These are phyloP conservation scores for Channallabes apus DNA, from an alignment of 2,797 vertebrate species.

Conservation along the genomic window DNA sequence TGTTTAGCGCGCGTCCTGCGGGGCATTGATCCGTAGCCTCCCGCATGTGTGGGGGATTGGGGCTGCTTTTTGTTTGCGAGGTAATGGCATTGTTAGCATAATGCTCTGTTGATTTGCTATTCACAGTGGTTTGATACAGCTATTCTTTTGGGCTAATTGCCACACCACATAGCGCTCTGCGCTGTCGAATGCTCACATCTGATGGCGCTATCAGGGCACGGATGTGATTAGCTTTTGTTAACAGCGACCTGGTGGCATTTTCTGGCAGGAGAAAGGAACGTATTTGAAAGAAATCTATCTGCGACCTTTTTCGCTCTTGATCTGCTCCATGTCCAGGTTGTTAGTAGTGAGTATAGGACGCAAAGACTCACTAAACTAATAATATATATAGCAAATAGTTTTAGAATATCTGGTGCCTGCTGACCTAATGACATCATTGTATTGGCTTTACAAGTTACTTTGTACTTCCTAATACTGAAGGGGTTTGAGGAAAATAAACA, in stretches of 20 bases:
- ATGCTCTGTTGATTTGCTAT: slow-evolving; percentile 56
- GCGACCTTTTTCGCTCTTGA: not conserved
- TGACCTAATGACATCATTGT: not conserved
- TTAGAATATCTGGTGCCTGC: not conserved
- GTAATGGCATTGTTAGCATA: slow-evolving; percentile 61
- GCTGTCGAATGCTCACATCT: slow-evolving; percentile 38
- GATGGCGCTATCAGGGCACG: slow-evolving; percentile 36
- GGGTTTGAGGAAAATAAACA: not conserved
- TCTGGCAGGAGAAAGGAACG: slow-evolving; percentile 1
- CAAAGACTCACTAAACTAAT: not conserved
- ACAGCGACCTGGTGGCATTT: slow-evolving; percentile 16
- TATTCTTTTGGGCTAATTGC: slow-evolving; percentile 58
- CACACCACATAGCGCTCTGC: slow-evolving; percentile 44
- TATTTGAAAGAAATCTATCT: not conserved
- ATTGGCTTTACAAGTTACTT: not conserved
- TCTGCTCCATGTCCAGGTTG: not conserved
- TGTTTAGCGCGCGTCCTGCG: slow-evolving; percentile 53
- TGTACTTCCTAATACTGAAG: not conserved
- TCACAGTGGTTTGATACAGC: slow-evolving; percentile 47
- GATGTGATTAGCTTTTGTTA: slow-evolving; percentile 50
- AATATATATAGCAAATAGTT: not conserved
- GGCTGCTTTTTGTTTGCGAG: slow-evolving; percentile 53
- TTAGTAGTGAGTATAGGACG: not conserved
- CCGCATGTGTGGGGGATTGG: slow-evolving; percentile 46
- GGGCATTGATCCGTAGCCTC: slow-evolving; percentile 55